Evolutionary conservation across 2,888 invertebrate genomes (phyloP), one percentile per base, ranked within the genome.

Genomic region (Acanthosepion pharaonis): DNA sequence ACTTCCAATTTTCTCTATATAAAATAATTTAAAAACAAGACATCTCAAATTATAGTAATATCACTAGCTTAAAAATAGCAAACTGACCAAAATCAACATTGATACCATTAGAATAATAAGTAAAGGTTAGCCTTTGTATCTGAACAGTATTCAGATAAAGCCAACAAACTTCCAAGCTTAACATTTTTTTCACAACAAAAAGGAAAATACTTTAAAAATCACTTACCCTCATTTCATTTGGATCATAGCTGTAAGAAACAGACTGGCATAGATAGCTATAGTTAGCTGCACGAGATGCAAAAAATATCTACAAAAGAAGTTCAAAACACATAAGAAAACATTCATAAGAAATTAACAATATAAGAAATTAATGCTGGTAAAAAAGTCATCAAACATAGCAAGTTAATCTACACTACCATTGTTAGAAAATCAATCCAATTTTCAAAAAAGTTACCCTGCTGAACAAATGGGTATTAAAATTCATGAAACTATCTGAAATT

Each of bases 201-300:
- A 78, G 59, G 59, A 59, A 23, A 23, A 59, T 59, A 33, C 4
- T n/a, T n/a, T 11, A 78, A 93, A 33, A n/a, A 20, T 28, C 6
- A 95, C 97, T 96, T 95, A 97, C 97, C 95, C 97, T 96, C 95
- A 97, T 95, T 96, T 97, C 97, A 96, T 97, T 95, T 25, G 96
- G 96, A 95, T 97, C 96, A 91, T 97, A 95, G 18, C 96, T 96
- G 95, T 97, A 97, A 94, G 96, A 95, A n/a, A 97, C 97, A 48
- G 96, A 96, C 95, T 97, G 97, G 95, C 97, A 97, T 33, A 96
- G 95, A 95, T 97, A 97, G 95, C 96, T 97, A 96, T 97, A 97
- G 20, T 96, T 96, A 23, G 96, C 95, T 94, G 95, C 96, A 91
- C 94, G 95, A 6, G 96, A 95, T 9, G 95, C 95, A 42, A 96